phyloP scores from a whole-genome alignment of 1,140 invertebrate genomes.

The Drosophila takahashii region DNA sequence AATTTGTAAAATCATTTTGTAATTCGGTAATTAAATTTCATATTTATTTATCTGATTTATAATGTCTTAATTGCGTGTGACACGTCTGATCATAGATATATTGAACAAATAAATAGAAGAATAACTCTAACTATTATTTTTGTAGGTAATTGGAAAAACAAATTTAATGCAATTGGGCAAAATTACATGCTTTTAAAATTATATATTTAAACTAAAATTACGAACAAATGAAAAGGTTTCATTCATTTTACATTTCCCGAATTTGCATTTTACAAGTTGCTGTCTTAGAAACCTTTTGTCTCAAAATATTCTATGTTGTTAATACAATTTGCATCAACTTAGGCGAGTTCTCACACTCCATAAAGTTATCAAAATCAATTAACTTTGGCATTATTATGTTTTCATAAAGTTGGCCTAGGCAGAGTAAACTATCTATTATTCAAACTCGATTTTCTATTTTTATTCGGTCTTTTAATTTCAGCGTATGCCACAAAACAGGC shows the following conservation, averaged over 20 bases:
- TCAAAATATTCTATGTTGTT: neutral
- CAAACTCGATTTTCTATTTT: conserved; percentile 38
- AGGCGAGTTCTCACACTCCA: neutral
- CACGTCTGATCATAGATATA: neutral
- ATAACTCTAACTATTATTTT: neutral
- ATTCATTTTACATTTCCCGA: no score
- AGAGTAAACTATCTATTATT: conserved; percentile 30
- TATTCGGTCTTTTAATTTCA: conserved; percentile 25
- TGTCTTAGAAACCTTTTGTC: neutral
- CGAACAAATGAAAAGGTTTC: neutral
- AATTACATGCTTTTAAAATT: neutral
- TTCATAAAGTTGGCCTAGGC: conserved; percentile 33
- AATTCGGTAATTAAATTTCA: conserved; percentile 5
- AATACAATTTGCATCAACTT: neutral
- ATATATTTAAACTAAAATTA: neutral
- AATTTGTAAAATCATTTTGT: conserved; percentile 33
- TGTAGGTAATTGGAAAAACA: neutral
- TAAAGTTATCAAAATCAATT: conserved; percentile 6
- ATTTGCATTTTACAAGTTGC: no score
- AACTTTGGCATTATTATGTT: conserved; percentile 25
- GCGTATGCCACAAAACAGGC: neutral
- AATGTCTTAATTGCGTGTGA: conserved; percentile 28
- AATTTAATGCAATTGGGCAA: neutral
- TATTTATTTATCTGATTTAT: conserved; percentile 21
- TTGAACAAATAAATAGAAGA: conserved; percentile 6